These are phyloP conservation scores for Megatriorchis doriae DNA, from an alignment of 2,113 vertebrate species.

Conservation along the genomic window DNA sequence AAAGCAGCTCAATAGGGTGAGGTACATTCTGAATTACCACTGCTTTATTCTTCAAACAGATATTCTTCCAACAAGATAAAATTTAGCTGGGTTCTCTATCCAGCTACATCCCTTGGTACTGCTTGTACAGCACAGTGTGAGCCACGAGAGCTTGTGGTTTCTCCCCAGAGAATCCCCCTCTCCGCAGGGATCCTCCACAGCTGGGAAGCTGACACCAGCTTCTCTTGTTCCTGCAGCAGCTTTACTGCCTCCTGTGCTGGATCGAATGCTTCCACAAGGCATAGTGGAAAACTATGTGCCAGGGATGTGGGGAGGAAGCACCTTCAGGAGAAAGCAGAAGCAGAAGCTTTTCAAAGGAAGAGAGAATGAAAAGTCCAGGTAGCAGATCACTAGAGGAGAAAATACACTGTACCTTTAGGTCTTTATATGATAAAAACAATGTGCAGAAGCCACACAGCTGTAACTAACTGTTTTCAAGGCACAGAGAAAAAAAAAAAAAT, in stretches of 20 bases:
- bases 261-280: neutral
- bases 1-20: neutral
- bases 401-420: neutral
- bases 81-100: neutral
- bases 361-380: neutral
- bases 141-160: accelerated
- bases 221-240: neutral
- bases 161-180: neutral
- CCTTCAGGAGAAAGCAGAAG: neutral
- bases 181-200: accelerated
- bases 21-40: neutral
- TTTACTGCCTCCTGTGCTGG: neutral
- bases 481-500: neutral
- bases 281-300: neutral
- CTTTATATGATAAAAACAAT: neutral
- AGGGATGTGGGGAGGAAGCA: neutral
- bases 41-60: neutral
- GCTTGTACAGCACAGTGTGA: neutral
- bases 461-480: neutral
- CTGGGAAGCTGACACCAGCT: neutral
- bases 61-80: neutral
- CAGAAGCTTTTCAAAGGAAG: neutral
- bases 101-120: neutral
- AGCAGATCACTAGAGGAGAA: conserved; percentile 35
- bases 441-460: neutral